phyloP scores from a whole-genome alignment of 37 sponge, comb jelly and placozoan species.

The Chondrilla cf. caribensis region DNA sequence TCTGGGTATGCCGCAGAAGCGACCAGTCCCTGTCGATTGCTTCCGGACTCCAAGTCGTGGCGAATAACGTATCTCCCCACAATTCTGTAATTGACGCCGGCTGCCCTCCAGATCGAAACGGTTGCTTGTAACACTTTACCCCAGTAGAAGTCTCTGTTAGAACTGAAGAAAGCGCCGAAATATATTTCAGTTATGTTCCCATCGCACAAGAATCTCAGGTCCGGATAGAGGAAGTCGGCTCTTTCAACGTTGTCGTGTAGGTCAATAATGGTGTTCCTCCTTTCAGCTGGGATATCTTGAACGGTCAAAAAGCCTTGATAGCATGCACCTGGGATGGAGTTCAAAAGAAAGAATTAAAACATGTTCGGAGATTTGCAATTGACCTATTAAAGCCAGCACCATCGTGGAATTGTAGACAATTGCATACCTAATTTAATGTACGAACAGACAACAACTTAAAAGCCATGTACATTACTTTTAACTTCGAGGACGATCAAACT shows the following conservation, averaged over 20 bases:
- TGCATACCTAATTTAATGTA: too few relatives aligned
- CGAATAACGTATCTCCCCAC: neutral
- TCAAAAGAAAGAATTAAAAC: too few relatives aligned
- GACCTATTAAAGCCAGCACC: too few relatives aligned
- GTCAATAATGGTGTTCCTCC: neutral
- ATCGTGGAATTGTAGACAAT: too few relatives aligned
- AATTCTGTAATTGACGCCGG: neutral
- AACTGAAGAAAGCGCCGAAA: neutral
- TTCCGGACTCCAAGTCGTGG: neutral
- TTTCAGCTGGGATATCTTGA: neutral
- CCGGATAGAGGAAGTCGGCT: neutral
- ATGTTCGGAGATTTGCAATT: too few relatives aligned
- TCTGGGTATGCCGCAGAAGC: neutral
- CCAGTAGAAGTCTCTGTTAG: neutral
- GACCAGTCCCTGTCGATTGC: neutral
- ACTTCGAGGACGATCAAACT: too few relatives aligned
- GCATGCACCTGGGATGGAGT: neutral
- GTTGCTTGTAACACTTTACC: neutral
- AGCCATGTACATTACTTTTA: too few relatives aligned
- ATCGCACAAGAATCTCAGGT: neutral
- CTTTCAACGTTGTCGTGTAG: neutral
- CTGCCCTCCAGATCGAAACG: neutral
- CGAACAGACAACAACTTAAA: too few relatives aligned
- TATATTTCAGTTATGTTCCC: neutral
- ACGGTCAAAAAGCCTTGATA: neutral